Base-by-base conservation (phyloP, 2,888 invertebrate species). In the Drosophila ezoana region DNA sequence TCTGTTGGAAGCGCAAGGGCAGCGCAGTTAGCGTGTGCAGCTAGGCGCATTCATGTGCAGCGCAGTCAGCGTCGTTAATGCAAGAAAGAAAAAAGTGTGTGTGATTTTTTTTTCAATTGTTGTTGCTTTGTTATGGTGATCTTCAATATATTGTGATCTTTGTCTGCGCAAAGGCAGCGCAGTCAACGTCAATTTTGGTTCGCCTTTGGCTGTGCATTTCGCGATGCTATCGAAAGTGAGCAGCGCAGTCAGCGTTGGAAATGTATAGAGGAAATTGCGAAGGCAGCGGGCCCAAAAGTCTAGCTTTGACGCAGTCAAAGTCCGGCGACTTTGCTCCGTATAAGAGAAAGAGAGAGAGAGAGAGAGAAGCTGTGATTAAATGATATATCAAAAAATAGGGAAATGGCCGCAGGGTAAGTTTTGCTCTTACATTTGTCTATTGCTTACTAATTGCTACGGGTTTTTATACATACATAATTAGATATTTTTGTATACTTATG, bases 401-500 rank as follows among this genome's bases (percentile, higher is more conserved):
- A 8, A n/a, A 14, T 28, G 11, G 6, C 23, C 38, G 14, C 38
- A 9, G 6, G 32, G 32, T 6, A 33, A 43, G 2, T 33, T 11
- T 32, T 11, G 8, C 28, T 38, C 14, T 38, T 20, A 37, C 20
- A 20, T 14, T 32, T 38, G 6, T 14, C 11, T 38, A 38, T 16
- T n/a, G 3, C 16, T 45, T 32, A 51, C 20, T 47, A 49, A 51
- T 49, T 70, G 20, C 51, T 74, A 60, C 28, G 60, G 60, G 60
- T 60, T 64, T 74, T 69, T 70, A 66, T 70, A 76, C 59, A 70
- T 49, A 45, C 40, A 37, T 48, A 28, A 28, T 28, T 28, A 37
- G 14, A 40, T 23, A 33, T 51, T n/a, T 33, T 11, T n/a, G 37
- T 20, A 41, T 57, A 9, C 23, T 14, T 28, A 28, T 28, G 28